These are phyloP conservation scores for Petroica traversi DNA, from an alignment of 2,113 vertebrate genomes.

Conservation along the genomic window DNA sequence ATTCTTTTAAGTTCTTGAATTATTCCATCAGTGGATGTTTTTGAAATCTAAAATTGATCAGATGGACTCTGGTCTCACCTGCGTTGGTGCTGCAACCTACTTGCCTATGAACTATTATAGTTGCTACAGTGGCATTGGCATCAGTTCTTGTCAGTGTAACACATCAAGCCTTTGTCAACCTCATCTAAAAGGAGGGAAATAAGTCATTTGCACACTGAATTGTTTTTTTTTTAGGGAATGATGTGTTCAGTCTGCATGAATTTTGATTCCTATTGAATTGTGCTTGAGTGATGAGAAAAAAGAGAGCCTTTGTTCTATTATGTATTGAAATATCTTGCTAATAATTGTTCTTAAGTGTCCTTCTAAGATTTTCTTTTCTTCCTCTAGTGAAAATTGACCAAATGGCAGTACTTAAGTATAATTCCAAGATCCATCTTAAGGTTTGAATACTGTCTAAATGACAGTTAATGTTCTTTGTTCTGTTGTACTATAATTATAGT, in stretches of 20 bases:
- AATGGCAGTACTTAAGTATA: background rate
- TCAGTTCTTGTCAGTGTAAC: background rate
- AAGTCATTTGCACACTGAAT: background rate
- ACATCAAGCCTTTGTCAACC: background rate
- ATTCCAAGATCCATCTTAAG: background rate
- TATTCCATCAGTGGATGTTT: background rate
- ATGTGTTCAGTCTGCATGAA: background rate
- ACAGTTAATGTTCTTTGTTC: background rate
- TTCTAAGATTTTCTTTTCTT: background rate
- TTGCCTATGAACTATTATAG: background rate
- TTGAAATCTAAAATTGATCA: background rate
- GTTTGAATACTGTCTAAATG: background rate
- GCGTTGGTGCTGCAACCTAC: accelerated
- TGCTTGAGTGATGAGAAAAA: background rate
- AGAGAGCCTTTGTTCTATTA: background rate
- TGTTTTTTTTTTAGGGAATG: background rate
- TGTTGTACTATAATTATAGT: background rate
- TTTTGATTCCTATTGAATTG: background rate
- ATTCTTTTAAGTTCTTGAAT: background rate
- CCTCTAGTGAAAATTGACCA: background rate
- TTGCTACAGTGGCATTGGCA: background rate
- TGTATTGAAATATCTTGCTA: background rate
- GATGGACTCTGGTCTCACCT: background rate
- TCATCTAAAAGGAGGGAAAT: background rate
- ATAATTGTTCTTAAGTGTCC: background rate